Evolutionary conservation across 2,888 invertebrate genomes (phyloP).

Genomic region (Artemia sp.): DNA sequence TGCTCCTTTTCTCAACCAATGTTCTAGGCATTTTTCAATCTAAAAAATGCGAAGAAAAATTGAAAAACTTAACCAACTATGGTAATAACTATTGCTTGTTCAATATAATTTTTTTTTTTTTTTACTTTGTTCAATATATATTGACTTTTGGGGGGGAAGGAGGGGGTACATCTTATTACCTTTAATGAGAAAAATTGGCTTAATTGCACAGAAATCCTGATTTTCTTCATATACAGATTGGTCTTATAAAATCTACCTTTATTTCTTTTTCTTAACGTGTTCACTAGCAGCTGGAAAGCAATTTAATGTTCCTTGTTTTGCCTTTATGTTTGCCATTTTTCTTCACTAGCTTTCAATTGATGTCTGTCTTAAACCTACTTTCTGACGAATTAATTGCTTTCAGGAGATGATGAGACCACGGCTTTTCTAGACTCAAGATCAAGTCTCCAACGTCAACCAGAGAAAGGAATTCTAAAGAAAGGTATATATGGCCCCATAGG

Average conservation of each 20-base stretch:
- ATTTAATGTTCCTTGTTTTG: too few species aligned
- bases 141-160: too few species aligned
- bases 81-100: not conserved
- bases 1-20: too few species aligned
- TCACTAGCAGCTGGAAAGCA: too few species aligned
- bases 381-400: slow-evolving; percentile 23
- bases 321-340: too few species aligned
- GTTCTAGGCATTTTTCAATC: not conserved
- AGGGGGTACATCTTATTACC: too few species aligned
- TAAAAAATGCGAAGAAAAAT: not conserved
- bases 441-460: slow-evolving; percentile 51
- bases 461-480: slow-evolving; percentile 83
- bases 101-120: not conserved
- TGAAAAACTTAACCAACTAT: not conserved
- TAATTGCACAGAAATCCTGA: too few species aligned
- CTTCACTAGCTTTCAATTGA: too few species aligned
- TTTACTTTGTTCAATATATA: not conserved
- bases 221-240: too few species aligned
- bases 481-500: slow-evolving; percentile 1
- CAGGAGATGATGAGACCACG: slow-evolving; percentile 57
- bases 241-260: too few species aligned
- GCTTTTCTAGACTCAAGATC: slow-evolving; percentile 50
- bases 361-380: slow-evolving; percentile 10
- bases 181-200: too few species aligned
- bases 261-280: too few species aligned